phyloP scores from a whole-genome alignment of 35 echinoderm and acorn worm genomes.

The Apostichopus japonicus region DNA sequence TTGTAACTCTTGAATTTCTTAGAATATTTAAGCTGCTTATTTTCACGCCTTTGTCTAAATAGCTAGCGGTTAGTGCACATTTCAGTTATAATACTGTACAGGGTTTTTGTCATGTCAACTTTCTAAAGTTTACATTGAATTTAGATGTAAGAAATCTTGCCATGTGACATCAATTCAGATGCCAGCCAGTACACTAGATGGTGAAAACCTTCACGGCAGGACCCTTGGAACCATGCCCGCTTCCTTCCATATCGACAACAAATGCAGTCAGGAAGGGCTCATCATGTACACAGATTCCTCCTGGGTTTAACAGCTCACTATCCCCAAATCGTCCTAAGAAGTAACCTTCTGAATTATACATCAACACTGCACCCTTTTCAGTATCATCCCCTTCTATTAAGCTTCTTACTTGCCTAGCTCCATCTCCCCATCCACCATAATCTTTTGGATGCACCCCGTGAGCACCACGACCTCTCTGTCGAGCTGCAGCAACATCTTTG shows the following conservation, averaged over 20 bases:
- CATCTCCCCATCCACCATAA: slow-evolving; percentile 15
- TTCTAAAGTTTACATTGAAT: too few relatives aligned
- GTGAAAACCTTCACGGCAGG: slow-evolving; percentile 20
- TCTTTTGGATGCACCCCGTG: neutral
- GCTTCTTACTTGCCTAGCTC: neutral
- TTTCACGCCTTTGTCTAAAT: too few relatives aligned
- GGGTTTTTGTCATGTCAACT: too few relatives aligned
- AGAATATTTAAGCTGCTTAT: too few relatives aligned
- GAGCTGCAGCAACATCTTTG: neutral
- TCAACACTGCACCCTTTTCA: slow-evolving; percentile 28
- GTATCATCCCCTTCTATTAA: neutral
- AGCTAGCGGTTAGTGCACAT: too few relatives aligned
- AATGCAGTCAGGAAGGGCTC: slow-evolving; percentile 48
- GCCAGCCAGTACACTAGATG: neutral
- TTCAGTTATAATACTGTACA: too few relatives aligned
- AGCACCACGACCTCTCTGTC: neutral
- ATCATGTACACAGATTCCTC: slow-evolving; percentile 37
- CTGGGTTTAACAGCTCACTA: slow-evolving; percentile 16
- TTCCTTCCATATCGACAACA: slow-evolving; percentile 21
- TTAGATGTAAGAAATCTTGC: too few relatives aligned
- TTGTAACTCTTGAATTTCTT: too few relatives aligned
- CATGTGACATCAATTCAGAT: too few relatives aligned
- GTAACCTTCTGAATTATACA: slow-evolving; percentile 53
- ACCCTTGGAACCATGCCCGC: slow-evolving; percentile 22
- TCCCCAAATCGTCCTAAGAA: slow-evolving; percentile 43